These are phyloP conservation scores for Coregonus suidteri DNA, from an alignment of 2,797 vertebrate species.

Conservation along the genomic window DNA sequence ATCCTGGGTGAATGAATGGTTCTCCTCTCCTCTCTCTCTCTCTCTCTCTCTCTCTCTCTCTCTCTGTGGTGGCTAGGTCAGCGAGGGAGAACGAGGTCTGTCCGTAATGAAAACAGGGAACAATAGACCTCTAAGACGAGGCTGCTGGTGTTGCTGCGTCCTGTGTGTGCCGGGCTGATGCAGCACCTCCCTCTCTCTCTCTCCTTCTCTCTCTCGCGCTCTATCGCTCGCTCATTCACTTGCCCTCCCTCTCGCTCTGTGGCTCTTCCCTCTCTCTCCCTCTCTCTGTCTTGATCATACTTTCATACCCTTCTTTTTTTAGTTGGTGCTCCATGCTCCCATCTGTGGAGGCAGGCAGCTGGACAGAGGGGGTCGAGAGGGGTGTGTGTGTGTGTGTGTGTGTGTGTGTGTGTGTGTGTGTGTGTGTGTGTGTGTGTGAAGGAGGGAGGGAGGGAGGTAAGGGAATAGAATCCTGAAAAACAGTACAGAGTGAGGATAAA, in stretches of 20 bases:
- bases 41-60: conserved; percentile 26
- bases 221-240: conserved; percentile 12
- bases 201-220: neutral
- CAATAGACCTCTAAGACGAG: conserved; percentile 83
- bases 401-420: conserved; percentile 8
- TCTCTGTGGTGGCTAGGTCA: conserved; percentile 40
- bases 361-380: conserved; percentile 60
- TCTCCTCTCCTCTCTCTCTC: conserved; percentile 25
- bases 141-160: conserved; percentile 57
- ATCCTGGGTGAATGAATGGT: conserved; percentile 38
- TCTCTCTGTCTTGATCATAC: neutral
- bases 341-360: conserved; percentile 72
- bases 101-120: conserved; percentile 78
- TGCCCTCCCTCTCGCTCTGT: neutral
- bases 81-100: conserved; percentile 60
- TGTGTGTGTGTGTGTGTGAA: neutral
- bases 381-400: conserved; percentile 10
- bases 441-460: neutral
- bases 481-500: neutral
- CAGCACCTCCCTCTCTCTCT: conserved; percentile 52
- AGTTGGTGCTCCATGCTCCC: conserved; percentile 45
- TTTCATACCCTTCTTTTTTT: conserved; percentile 45
- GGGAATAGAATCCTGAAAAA: no score
- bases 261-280: conserved; percentile 15
- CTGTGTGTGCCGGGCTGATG: conserved; percentile 65